These are phyloP conservation scores for Papilio polyxenes DNA, from an alignment of 1,140 invertebrate genomes.

Conservation along the genomic window DNA sequence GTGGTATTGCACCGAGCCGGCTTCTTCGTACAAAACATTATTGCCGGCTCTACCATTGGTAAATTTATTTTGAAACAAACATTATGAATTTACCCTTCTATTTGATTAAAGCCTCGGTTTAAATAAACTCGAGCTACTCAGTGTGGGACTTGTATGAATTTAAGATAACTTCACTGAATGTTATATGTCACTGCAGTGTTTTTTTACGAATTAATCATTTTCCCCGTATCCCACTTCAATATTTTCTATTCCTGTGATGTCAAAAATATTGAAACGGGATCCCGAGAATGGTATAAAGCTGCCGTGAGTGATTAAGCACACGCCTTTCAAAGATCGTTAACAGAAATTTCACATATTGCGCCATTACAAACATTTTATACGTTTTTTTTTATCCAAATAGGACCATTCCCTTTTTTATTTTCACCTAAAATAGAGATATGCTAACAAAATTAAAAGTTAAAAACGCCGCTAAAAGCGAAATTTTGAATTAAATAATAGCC, in stretches of 20 bases:
- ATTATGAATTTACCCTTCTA: too few relatives aligned
- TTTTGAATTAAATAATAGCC: not conserved
- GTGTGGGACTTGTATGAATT: too few relatives aligned
- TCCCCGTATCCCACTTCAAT: too few relatives aligned
- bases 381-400: constrained; percentile 34
- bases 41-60: too few relatives aligned
- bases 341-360: constrained; percentile 45
- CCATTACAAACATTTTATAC: constrained; percentile 45
- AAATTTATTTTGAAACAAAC: too few relatives aligned
- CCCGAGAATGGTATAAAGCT: not conserved
- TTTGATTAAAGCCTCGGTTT: too few relatives aligned
- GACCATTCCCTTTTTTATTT: constrained; percentile 44
- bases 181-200: too few relatives aligned
- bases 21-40: too few relatives aligned
- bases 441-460: not conserved
- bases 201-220: not conserved
- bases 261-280: not conserved
- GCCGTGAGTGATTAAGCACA: constrained; percentile 50
- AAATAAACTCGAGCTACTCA: too few relatives aligned
- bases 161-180: too few relatives aligned
- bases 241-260: too few relatives aligned
- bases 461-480: not conserved
- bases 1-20: too few relatives aligned
- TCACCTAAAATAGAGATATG: constrained; percentile 46
- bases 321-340: constrained; percentile 55